Evolutionary conservation across 2,888 invertebrate species (phyloP), one percentile per base, ranked within the genome.

Genomic region (Aleiodes leptofemur): DNA sequence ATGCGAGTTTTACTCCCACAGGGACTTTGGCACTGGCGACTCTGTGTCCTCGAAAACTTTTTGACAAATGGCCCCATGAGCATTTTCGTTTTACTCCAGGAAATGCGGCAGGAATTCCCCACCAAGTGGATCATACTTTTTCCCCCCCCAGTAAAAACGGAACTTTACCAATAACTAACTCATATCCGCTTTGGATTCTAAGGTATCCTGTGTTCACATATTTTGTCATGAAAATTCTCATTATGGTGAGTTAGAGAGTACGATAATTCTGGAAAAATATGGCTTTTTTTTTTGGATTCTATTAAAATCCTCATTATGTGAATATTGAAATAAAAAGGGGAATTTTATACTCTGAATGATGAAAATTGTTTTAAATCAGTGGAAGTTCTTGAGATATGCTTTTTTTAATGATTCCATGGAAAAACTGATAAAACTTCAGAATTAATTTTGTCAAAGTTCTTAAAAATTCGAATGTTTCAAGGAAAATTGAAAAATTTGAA

Each of bases 51-150:
- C 53, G 23, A 64, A 59, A 73, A 64, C 71, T 78, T 76, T 68
- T 71, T 76, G 81, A 79, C 78, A 79, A 79, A 79, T 74, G 78
- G 56, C 69, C 74, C 76, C 76, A 59, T 55, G 69, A 71, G 73
- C 69, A 78, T 77, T 77, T 76, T 55, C 51, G 71, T 71, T 75
- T 51, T 51, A 48, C 64, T 43, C 34, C 57, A 51, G 55, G 72
- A 71, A 72, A 73, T 72, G 72, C 72, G 72, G 61, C 77, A 78
- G 76, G 73, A 78, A 78, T 77, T 82, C 77, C 34, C 34, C 69
- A 68, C 74, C 72, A 72, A 74, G 78, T 75, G 79, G 78, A 80
- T 80, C 78, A 82, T 79, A 82, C 79, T 79, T 80, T 77, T 76
- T 23, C 23, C n/a, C n/a, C n/a, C n/a, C n/a, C 31, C 29, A 53